Evolutionary conservation across 2,113 vertebrate genomes (phyloP), one percentile per base, ranked within the genome.

Genomic region (Lamprotornis superbus): DNA sequence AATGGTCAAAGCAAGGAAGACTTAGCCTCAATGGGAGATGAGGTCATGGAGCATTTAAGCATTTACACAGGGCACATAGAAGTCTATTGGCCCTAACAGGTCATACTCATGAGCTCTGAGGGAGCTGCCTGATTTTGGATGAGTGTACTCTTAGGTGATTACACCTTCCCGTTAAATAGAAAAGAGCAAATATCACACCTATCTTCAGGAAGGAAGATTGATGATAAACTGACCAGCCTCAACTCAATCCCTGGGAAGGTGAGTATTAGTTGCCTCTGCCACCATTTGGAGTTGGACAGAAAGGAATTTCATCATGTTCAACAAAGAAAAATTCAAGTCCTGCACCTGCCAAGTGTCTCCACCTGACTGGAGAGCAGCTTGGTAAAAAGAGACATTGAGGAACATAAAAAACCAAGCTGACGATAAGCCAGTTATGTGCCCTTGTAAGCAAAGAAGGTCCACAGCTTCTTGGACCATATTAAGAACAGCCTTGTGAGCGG

Each of bases 161-260:
- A 87, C 68, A 92, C 39, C 49, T 87, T 92, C 50, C 89, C 68
- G 65, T 92, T 59, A 96, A 96, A 49, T 76, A 65, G 63, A 94
- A 84, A 65, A 90, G 47, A 95, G 61, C 40, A 94, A 67, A 71
- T 27, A 83, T 81, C 91, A 91, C 39, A 73, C 5, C 85, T 80
- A 31, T 71, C 69, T 96, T 95, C 83, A 71, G 22, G 21, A 71
- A 56, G 13, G 24, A 71, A 64, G 11, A 22, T 24, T 79, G 74
- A 76, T 93, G 35, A 70, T 15, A 78, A 40, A 56, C 12, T 30
- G 10, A 20, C 49, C 39, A 73, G 15, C 10, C 24, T 61, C 53
- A 84, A 31, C 8, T 84, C 37, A 84, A 2, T 9, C 11, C 20
- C 28, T 52, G 7, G 5, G 16, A 56, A 55, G 56, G n/a, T 25